Conservation (phyloP, 2,888 invertebrate genomes). For the Melinaea menophilus region DNA sequence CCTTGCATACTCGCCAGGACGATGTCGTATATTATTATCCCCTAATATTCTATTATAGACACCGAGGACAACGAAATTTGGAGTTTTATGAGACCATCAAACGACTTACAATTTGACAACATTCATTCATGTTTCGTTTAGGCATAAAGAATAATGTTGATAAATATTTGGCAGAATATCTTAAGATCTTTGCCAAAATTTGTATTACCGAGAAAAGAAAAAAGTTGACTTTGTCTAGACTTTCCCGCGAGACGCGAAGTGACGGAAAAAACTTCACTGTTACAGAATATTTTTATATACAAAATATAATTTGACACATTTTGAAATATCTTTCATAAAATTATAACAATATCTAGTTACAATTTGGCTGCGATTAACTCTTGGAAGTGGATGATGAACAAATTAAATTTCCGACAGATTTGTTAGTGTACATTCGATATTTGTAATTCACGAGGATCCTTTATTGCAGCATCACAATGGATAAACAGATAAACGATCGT, state of each 20-base stretch:
- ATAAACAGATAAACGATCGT: constrained; percentile 15
- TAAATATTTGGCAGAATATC: constrained; percentile 69
- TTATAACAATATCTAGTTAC: too few species aligned
- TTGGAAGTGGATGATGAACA: too few species aligned
- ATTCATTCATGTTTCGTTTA: constrained; percentile 73
- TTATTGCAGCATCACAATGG: constrained; percentile 8
- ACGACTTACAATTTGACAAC: constrained; percentile 60
- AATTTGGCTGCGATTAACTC: too few species aligned
- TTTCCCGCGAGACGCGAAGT: constrained; percentile 59
- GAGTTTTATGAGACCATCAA: constrained; percentile 34
- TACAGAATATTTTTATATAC: constrained; percentile 3
- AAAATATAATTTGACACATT: constrained; percentile 6
- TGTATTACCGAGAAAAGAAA: constrained; percentile 71
- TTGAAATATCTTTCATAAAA: not conserved
- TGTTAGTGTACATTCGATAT: too few species aligned
- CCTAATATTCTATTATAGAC: constrained; percentile 31
- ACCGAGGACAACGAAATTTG: constrained; percentile 51
- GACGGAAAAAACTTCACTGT: constrained; percentile 41
- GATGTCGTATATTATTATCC: constrained; percentile 22
- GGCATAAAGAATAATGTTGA: constrained; percentile 52
- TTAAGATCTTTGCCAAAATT: constrained; percentile 68
- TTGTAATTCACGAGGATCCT: constrained; percentile 8
- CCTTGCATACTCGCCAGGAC: constrained; percentile 32
- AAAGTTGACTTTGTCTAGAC: constrained; percentile 66
- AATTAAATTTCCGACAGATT: too few species aligned